phyloP scores from a whole-genome alignment of 2,888 invertebrate genomes.

The Rotaria magnacalcarata region DNA sequence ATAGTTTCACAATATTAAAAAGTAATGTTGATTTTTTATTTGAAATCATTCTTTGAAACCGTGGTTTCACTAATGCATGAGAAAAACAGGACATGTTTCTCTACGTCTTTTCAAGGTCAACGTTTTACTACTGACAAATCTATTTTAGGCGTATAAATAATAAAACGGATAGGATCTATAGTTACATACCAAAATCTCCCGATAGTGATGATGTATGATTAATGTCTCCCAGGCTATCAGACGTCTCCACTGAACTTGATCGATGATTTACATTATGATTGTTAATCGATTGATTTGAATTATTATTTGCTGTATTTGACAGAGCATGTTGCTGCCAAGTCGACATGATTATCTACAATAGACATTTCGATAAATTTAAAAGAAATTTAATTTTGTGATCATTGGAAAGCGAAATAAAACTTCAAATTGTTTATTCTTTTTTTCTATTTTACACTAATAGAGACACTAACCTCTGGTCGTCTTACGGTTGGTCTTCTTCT shows the following conservation, averaged over 20 bases:
- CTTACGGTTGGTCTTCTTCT: background rate
- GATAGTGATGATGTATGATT: background rate
- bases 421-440: too few relatives aligned
- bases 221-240: background rate
- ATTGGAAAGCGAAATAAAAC: background rate
- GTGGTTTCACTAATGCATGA: too few relatives aligned
- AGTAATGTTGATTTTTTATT: too few relatives aligned
- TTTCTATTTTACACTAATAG: background rate
- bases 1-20: too few relatives aligned
- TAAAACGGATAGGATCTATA: background rate
- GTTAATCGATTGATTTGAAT: background rate
- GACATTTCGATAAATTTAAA: background rate
- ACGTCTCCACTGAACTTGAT: background rate
- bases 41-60: too few relatives aligned
- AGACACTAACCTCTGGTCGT: background rate
- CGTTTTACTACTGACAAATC: too few relatives aligned
- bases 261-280: background rate
- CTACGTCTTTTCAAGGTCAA: too few relatives aligned
- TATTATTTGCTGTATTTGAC: background rate
- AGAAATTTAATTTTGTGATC: too few relatives aligned
- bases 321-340: background rate
- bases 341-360: background rate
- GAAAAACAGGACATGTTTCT: too few relatives aligned
- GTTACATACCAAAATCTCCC: conserved; percentile 17
- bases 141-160: too few relatives aligned